Percentiles rank a stretch among this genome's conserved stretches.
phyloP scores from a whole-genome alignment of 2,888 invertebrate genomes.

The Microplitis manilae region DNA sequence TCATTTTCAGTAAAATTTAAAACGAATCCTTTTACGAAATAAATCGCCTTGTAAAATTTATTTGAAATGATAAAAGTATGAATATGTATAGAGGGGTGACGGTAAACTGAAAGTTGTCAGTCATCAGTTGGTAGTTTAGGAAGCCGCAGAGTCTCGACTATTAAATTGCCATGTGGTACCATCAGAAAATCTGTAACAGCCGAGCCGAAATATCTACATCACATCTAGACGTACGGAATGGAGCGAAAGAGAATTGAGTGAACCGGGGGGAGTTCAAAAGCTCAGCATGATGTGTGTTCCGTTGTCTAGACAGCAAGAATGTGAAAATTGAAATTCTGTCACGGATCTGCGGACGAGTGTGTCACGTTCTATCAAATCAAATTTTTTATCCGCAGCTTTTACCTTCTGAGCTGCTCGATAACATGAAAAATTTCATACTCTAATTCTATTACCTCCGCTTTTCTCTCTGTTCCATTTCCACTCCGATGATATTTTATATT shows the following conservation, averaged over 20 bases:
- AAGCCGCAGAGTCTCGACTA: slow-evolving; percentile 23
- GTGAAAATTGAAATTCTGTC: slow-evolving; percentile 20
- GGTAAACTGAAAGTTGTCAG: slow-evolving; percentile 16
- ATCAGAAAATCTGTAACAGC: slow-evolving; percentile 27
- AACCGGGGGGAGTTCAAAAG: background rate
- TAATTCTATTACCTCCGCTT: no score
- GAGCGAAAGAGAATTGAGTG: background rate
- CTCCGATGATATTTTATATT: no score
- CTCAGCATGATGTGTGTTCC: background rate
- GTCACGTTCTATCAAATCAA: slow-evolving; percentile 2
- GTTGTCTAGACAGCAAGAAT: slow-evolving; percentile 6
- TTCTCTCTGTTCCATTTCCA: no score
- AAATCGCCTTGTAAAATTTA: no score
- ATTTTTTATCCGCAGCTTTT: background rate
- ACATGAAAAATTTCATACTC: background rate
- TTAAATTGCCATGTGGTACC: slow-evolving; percentile 28
- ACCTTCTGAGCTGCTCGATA: background rate
- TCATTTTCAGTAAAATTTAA: no score
- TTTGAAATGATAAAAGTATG: background rate
- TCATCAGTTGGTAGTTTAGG: slow-evolving; percentile 21
- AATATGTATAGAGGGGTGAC: slow-evolving; percentile 23
- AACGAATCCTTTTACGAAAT: no score
- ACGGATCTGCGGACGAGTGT: background rate
- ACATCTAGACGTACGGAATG: slow-evolving; percentile 46
- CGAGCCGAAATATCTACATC: slow-evolving; percentile 43